A percentile compares a stretch with the other conserved stretches of the same genome.
These are phyloP conservation scores for Eurytoma adleriae DNA, from an alignment of 2,888 invertebrate species.

Conservation along the genomic window DNA sequence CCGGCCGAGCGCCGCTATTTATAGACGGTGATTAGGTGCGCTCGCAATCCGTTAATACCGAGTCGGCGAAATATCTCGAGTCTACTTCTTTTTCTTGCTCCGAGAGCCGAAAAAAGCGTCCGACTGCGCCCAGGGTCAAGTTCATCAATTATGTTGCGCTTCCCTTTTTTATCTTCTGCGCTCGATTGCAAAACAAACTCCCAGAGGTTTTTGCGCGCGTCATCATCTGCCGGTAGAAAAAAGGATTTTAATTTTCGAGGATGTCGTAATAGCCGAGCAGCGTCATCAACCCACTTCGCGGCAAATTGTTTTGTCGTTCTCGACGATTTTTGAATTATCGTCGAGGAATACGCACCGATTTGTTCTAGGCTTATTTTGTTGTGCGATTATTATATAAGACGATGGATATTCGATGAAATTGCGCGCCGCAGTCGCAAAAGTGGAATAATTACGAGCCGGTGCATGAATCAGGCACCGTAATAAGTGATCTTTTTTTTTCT, in stretches of 20 bases:
- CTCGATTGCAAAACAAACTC: background rate
- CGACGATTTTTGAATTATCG: no score
- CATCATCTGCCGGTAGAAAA: no score
- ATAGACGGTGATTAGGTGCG: slow-evolving; percentile 71
- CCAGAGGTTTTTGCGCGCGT: no score
- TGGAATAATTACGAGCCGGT: slow-evolving; percentile 13
- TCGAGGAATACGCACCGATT: no score
- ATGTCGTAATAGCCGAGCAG: no score
- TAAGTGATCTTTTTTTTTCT: background rate
- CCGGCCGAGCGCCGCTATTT: slow-evolving; percentile 70
- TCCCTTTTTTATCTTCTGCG: background rate
- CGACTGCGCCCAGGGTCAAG: slow-evolving; percentile 29
- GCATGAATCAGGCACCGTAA: background rate
- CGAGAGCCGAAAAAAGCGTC: no score
- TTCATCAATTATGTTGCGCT: slow-evolving; percentile 7
- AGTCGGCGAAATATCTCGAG: slow-evolving; percentile 51
- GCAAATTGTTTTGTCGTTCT: no score
- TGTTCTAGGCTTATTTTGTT: no score
- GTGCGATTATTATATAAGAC: background rate
- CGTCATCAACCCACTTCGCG: no score
- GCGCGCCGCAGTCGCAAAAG: background rate
- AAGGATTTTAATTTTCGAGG: no score
- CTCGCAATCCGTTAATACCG: slow-evolving; percentile 64
- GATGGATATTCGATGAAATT: background rate
- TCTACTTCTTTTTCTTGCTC: background rate